A percentile compares a stretch with the other conserved stretches of the same genome.
phyloP scores from a whole-genome alignment of 2,888 invertebrate species.

The Ophraella communa region DNA sequence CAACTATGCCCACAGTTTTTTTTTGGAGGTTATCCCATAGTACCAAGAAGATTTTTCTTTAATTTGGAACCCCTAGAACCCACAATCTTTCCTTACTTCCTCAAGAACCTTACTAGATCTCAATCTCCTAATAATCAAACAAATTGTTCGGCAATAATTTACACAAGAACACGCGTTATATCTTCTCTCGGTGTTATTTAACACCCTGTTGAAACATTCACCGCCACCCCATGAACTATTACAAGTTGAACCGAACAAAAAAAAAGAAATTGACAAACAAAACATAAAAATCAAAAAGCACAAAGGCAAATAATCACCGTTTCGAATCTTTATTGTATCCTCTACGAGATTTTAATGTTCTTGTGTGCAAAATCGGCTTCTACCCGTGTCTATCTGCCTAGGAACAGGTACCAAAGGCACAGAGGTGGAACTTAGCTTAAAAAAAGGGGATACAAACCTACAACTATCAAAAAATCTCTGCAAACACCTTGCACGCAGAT shows the following conservation, averaged over 20 bases:
- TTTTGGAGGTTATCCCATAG: too few species aligned
- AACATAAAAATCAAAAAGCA: constrained; percentile 44
- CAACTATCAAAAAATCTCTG: neutral
- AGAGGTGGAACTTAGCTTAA: neutral
- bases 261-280: constrained; percentile 20
- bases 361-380: constrained; percentile 34
- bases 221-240: too few species aligned
- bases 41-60: too few species aligned
- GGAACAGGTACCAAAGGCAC: constrained; percentile 1
- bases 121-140: too few species aligned
- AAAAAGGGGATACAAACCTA: neutral
- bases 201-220: neutral
- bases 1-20: too few species aligned
- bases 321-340: constrained; percentile 49
- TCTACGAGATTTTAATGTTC: constrained; percentile 51
- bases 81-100: too few species aligned
- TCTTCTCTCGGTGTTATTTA: too few species aligned
- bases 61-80: too few species aligned
- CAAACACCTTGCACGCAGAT: too few species aligned
- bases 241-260: too few species aligned
- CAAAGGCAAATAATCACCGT: constrained; percentile 49
- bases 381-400: constrained; percentile 9
- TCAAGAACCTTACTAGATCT: too few species aligned
- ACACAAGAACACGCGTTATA: neutral
- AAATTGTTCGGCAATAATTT: too few species aligned